Conservation (phyloP, 2,113 vertebrate genomes). For the Scartelaos histophorus region DNA sequence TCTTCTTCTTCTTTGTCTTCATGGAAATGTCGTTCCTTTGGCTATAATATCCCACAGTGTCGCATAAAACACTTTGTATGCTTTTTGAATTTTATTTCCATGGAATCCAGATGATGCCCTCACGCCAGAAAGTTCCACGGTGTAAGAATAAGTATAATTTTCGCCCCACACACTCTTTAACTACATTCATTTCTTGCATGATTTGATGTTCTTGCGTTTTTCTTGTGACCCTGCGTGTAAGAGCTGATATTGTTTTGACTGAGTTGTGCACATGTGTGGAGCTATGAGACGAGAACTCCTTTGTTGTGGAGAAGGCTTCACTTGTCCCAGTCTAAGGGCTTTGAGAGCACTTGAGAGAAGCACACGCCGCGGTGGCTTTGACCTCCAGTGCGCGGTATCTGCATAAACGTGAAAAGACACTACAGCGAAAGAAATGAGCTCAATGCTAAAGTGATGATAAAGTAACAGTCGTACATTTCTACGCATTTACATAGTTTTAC, state of each 20-base stretch:
- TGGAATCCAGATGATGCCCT: too few relatives aligned
- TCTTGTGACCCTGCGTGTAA: neutral
- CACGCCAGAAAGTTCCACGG: too few relatives aligned
- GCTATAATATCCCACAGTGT: too few relatives aligned
- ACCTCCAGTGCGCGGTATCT: slow-evolving; percentile 22
- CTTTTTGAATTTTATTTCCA: too few relatives aligned
- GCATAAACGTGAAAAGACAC: neutral
- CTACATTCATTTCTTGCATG: neutral
- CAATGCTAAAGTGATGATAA: neutral
- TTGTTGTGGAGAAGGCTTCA: slow-evolving; percentile 38
- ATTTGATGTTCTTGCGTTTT: neutral
- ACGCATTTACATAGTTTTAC: too few relatives aligned
- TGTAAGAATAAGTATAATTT: neutral
- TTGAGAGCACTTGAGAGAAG: slow-evolving; percentile 34
- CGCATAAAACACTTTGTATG: too few relatives aligned
- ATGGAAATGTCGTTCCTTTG: too few relatives aligned
- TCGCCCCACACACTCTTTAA: too few relatives aligned
- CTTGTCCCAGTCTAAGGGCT: slow-evolving; percentile 23
- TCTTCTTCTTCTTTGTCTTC: too few relatives aligned
- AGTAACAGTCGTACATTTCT: neutral
- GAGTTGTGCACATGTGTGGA: slow-evolving; percentile 6
- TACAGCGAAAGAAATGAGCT: neutral
- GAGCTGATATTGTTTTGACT: neutral
- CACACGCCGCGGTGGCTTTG: slow-evolving; percentile 21
- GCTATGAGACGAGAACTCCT: slow-evolving; percentile 25